Conservation (phyloP, 2,113 vertebrate species). For the Brienomyrus longianalis region DNA sequence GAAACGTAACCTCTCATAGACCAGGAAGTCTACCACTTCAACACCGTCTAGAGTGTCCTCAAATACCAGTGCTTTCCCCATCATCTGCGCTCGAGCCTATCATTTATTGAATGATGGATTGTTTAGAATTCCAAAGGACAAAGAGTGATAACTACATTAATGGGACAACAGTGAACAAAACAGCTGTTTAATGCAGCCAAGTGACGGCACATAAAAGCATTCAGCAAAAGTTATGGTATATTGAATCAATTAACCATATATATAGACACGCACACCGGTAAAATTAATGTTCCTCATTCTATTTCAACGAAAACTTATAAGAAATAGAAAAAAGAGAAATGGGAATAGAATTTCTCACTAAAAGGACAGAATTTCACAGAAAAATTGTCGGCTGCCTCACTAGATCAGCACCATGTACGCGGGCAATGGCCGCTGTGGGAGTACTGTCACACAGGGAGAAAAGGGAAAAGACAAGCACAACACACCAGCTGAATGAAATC, state of each 20-base stretch:
- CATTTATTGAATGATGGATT: not conserved
- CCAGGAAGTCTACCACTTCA: not conserved
- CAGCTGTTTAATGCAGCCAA: not conserved
- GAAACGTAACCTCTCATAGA: slow-evolving; percentile 3
- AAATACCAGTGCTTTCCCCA: not conserved
- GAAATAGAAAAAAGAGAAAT: not conserved
- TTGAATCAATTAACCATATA: not conserved
- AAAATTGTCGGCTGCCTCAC: not conserved
- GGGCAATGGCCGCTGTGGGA: not conserved
- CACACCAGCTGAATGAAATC: not conserved
- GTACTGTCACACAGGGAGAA: not conserved
- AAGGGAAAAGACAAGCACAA: not conserved
- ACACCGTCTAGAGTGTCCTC: not conserved
- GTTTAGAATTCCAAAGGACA: not conserved
- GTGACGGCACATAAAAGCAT: not conserved
- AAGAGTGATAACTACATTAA: not conserved
- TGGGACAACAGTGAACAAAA: not conserved
- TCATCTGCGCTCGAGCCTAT: not conserved
- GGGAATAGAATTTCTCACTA: not conserved
- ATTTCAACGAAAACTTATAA: not conserved
- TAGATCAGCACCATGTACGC: not conserved
- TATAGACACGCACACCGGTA: not conserved
- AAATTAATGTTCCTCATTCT: not conserved
- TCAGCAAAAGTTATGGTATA: not conserved
- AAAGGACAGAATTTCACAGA: not conserved